Conservation (phyloP, 2,113 vertebrate species). For the Heterotis niloticus region DNA sequence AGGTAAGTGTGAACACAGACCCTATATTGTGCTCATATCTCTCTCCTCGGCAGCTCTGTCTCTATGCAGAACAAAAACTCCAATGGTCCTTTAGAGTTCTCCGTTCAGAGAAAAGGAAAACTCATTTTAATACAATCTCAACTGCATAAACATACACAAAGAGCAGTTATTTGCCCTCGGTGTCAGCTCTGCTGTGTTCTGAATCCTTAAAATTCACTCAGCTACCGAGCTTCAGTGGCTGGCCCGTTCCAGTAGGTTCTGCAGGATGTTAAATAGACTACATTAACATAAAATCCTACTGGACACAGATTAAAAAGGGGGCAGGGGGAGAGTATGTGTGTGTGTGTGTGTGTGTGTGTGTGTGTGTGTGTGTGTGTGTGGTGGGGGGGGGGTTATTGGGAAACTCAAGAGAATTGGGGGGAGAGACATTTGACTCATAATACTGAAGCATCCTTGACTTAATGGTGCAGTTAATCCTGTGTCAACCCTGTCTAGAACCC, state of each 20-base stretch:
- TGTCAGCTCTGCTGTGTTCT: slow-evolving; percentile 1
- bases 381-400: no score
- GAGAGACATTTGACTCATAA: not conserved
- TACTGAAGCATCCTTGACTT: not conserved
- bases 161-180: slow-evolving; percentile 10
- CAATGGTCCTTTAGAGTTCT: not conserved
- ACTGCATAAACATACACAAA: not conserved
- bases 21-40: no score
- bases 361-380: no score
- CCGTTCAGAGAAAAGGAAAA: not conserved
- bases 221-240: not conserved
- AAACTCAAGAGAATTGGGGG: not conserved
- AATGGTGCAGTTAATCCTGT: not conserved
- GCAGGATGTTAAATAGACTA: not conserved
- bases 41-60: not conserved
- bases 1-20: no score
- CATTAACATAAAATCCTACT: not conserved
- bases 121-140: not conserved
- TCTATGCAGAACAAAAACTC: not conserved
- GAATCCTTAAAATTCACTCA: slow-evolving; percentile 12
- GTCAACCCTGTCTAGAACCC: no score
- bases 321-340: no score
- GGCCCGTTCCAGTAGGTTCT: not conserved
- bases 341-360: no score
- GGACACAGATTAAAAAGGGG: not conserved